Conservation (phyloP, 2,797 vertebrate species). For the Philypnodon macrostomus region DNA sequence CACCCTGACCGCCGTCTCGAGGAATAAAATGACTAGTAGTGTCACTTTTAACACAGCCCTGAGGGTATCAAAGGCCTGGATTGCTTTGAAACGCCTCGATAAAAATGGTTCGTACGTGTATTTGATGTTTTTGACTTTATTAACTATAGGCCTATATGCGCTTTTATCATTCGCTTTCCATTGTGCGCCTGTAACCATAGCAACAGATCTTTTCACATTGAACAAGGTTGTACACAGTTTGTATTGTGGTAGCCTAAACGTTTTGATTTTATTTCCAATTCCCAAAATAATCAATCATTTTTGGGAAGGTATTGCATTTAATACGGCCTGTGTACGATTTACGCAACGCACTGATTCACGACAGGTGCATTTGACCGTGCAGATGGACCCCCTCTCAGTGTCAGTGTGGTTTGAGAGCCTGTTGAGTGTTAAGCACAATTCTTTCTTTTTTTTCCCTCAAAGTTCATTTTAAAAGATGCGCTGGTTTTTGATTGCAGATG, state of each 20-base stretch:
- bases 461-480: too few species aligned
- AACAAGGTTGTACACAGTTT: neutral
- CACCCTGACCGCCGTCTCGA: too few species aligned
- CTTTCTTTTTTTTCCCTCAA: too few species aligned
- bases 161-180: neutral
- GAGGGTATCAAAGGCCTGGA: slow-evolving; percentile 42
- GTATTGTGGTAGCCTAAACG: too few species aligned
- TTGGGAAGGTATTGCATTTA: too few species aligned
- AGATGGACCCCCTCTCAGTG: too few species aligned
- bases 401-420: too few species aligned
- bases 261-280: neutral
- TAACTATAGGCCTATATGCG: neutral
- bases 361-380: slow-evolving; percentile 4
- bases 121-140: neutral
- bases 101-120: slow-evolving; percentile 56
- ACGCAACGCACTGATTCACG: too few species aligned
- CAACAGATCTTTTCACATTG: slow-evolving; percentile 12
- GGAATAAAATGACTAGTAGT: slow-evolving; percentile 42
- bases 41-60: slow-evolving; percentile 11
- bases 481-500: slow-evolving; percentile 55
- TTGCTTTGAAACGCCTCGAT: slow-evolving; percentile 61
- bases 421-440: too few species aligned
- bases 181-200: slow-evolving; percentile 30
- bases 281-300: neutral
- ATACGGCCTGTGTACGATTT: neutral